These are phyloP conservation scores for Leontopithecus rosalia DNA, from an alignment of 2,797 vertebrate species.

Conservation along the genomic window DNA sequence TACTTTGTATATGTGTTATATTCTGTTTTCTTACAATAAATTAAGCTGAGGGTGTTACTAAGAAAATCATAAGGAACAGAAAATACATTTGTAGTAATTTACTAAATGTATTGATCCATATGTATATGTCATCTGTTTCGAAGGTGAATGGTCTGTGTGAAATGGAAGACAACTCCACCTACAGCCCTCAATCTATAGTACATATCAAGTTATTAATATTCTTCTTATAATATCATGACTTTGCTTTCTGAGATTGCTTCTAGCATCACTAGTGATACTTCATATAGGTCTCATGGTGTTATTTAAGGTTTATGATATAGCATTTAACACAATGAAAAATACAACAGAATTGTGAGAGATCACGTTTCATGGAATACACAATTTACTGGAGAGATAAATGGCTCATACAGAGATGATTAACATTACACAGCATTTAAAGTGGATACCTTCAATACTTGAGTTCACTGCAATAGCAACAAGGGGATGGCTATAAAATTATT, in stretches of 20 bases:
- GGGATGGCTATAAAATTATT: background rate
- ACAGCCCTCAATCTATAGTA: background rate
- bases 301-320: background rate
- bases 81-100: background rate
- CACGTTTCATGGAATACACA: background rate
- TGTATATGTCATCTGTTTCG: background rate
- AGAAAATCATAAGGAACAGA: background rate
- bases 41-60: background rate
- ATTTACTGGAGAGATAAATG: background rate
- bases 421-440: background rate
- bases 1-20: background rate
- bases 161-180: background rate
- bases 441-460: background rate
- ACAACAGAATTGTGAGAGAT: background rate
- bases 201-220: background rate
- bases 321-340: background rate
- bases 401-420: background rate
- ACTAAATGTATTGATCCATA: background rate
- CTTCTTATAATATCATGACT: background rate
- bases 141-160: background rate
- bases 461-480: background rate
- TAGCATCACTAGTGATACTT: background rate
- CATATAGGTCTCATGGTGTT: background rate
- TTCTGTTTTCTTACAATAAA: background rate
- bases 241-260: background rate